phyloP scores from a whole-genome alignment of 2,797 vertebrate genomes.

The Halcyon leucocephala region DNA sequence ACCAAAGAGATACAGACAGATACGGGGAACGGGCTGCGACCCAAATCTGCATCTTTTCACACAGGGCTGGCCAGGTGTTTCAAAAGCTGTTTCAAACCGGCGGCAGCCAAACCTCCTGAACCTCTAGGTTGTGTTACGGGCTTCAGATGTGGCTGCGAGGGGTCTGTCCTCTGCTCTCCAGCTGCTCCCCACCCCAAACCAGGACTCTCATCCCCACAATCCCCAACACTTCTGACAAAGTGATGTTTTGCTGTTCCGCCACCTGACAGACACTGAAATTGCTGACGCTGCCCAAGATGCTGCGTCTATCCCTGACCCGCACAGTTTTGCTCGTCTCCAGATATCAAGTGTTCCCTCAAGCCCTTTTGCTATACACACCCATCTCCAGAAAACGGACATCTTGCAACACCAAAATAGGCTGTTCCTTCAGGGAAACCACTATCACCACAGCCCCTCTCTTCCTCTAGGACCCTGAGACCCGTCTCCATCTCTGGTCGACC shows the following conservation, averaged over 20 bases:
- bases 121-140: neutral
- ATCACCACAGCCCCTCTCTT: neutral
- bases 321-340: neutral
- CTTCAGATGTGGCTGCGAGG: neutral
- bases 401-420: neutral
- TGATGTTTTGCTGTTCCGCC: neutral
- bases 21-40: neutral
- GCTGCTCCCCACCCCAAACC: neutral
- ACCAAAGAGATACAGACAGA: conserved; percentile 23
- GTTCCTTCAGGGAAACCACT: neutral
- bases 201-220: neutral
- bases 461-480: neutral
- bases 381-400: neutral
- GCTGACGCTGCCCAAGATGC: neutral
- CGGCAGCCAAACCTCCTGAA: neutral
- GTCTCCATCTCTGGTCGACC: neutral
- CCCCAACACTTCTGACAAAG: neutral
- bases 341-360: neutral
- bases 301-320: neutral
- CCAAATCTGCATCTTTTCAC: conserved; percentile 3
- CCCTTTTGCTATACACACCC: neutral
- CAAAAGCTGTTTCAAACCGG: neutral
- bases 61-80: neutral
- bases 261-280: neutral
- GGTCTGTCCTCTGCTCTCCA: neutral